Percentiles rank a stretch among this genome's conserved stretches.
These are phyloP conservation scores for Aricia artaxerxes DNA, from an alignment of 2,888 invertebrate genomes.

Conservation along the genomic window DNA sequence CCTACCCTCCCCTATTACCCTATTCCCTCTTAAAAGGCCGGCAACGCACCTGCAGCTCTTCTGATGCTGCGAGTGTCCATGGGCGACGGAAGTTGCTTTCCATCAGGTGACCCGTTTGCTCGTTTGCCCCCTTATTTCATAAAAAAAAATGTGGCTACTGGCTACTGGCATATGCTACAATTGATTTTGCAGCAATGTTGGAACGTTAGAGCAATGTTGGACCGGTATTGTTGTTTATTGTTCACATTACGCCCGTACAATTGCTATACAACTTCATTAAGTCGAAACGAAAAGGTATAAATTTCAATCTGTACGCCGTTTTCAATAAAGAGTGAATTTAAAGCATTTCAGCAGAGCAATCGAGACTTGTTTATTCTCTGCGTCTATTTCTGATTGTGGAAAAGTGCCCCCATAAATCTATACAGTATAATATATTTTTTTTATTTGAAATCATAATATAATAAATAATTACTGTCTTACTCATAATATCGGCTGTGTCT, in stretches of 20 bases:
- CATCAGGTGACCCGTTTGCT: no score
- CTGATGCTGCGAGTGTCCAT: no score
- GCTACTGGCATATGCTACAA: neutral
- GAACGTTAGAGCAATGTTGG: slow-evolving; percentile 47
- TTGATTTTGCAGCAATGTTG: slow-evolving; percentile 39
- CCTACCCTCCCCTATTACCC: no score
- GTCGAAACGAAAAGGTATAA: slow-evolving; percentile 54
- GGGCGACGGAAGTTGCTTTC: no score
- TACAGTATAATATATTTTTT: neutral
- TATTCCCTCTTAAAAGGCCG: no score
- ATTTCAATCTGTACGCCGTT: slow-evolving; percentile 54
- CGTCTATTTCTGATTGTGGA: slow-evolving; percentile 39
- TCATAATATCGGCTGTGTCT: no score
- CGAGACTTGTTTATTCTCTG: slow-evolving; percentile 41
- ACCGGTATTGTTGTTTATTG: slow-evolving; percentile 53
- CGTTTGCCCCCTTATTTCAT: no score
- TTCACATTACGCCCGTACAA: slow-evolving; percentile 51
- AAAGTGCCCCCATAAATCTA: neutral
- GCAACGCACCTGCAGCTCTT: no score
- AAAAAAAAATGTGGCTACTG: no score
- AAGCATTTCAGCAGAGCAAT: slow-evolving; percentile 15
- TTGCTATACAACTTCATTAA: slow-evolving; percentile 62
- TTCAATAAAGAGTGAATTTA: slow-evolving; percentile 47
- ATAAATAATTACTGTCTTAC: no score
- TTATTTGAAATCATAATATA: neutral